Base-by-base conservation (phyloP, 2,888 invertebrate genomes). In the Pandemis cinnamomeana region DNA sequence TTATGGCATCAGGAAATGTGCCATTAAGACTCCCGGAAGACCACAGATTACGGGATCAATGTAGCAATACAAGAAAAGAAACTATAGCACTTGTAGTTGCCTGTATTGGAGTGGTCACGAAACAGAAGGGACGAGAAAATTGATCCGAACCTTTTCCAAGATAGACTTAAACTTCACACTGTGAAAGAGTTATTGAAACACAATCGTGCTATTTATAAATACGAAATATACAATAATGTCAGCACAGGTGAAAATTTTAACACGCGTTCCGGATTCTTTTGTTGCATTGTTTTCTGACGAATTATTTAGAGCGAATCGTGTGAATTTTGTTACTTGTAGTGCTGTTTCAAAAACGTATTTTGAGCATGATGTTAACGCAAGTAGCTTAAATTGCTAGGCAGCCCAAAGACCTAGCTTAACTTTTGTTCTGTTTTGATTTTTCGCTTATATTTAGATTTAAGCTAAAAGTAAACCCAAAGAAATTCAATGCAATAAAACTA, bases 201-300 rank as follows among this genome's bases (percentile, higher is more conserved):
- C 11, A 51, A 51, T 5, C 48, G 13, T 13, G 13, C 11, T 51
- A 20, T 58, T 58, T 58, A 58, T 27, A 58, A 27, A 27, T 58
- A 4, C 3, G 4, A 13, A 13, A 51, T 4, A 51, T 8, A 51
- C 20, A 55, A 55, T 7, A 58, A 58, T 27, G 27, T 58, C 58
- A 58, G 58, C 5, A 58, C 58, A 58, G 58, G 58, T 58, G 58
- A 58, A 58, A 58, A 58, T 58, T 58, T 58, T 10, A 58, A 27
- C 27, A 58, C 27, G 5, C 27, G 27, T 58, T 11, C 5, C 27
- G 58, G 58, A 58, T 58, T 58, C 58, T 58, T 58, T 58, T 27
- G 58, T 58, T 27, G 58, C 58, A 58, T 58, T 58, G 58, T 58
- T 58, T 27, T 58, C 58, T 11, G 11, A 10, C 10, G 20, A 11